Evolutionary conservation across 2,797 vertebrate genomes (phyloP), one percentile per base, ranked within the genome.

Genomic region (Columba guinea): DNA sequence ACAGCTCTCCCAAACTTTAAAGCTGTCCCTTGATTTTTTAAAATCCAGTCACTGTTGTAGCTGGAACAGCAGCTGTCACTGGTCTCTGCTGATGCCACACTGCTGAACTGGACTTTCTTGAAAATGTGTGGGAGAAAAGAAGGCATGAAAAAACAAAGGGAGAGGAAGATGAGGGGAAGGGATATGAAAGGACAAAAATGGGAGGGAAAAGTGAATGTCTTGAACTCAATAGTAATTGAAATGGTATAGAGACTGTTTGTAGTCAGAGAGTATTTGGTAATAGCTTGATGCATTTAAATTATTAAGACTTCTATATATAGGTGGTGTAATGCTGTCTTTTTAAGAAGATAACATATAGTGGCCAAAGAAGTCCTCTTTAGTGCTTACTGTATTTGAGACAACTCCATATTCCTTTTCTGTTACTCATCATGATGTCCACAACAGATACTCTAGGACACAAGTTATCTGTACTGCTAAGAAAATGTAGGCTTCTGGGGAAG

Each of bases 101-200:
- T 90, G 63, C 78, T 96, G 93, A 96, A 90, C 49, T 87, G 81
- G 94, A 78, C 68, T 88, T 92, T 90, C 93, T 83, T 96, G 77
- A 39, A 80, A 60, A 19, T 68, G 78, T 90, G 91, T 95, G 88
- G 70, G 91, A 94, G 84, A 95, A 93, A 75, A 95, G 89, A 90
- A 93, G 84, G 79, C 62, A 89, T 84, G 90, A 84, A 91, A 84
- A 96, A 92, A 87, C 68, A 78, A 73, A 86, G 71, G 65, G 55
- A 89, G 88, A 91, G 76, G 95, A 91, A 96, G 70, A 93, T 55
- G 69, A 95, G 87, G 49, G 74, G 74, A 89, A 94, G 58, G 81
- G 37, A 63, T 84, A 32, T 69, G 84, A 94, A 96, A 94, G 78
- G 65, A 89, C 89, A 89, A 84, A 93, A 86, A 81, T 92, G 65